Evolutionary conservation across 2,797 vertebrate genomes (phyloP).

Genomic region (Sebastolobus alascanus): DNA sequence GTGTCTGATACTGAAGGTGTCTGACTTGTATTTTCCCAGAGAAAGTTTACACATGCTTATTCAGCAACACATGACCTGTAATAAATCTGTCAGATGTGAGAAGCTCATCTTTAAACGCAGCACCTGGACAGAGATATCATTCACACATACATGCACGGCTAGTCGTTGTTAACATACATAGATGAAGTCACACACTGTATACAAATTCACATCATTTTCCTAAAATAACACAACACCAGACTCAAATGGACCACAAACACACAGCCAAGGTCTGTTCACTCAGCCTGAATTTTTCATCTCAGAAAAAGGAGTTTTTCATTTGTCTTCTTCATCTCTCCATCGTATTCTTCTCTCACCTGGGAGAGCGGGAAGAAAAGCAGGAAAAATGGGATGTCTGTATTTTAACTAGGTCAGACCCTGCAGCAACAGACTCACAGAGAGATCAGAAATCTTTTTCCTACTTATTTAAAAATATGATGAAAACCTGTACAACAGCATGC

Average conservation of each 20-base stretch:
- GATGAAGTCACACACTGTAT: not conserved
- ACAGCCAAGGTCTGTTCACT: not conserved
- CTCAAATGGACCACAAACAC: not conserved
- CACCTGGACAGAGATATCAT: not conserved
- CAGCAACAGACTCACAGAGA: constrained; percentile 32
- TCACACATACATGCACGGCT: not conserved
- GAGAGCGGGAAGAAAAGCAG: constrained; percentile 26
- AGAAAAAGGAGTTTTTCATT: constrained; percentile 19
- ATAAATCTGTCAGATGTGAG: not conserved
- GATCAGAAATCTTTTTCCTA: constrained; percentile 7
- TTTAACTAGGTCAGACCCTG: constrained; percentile 68
- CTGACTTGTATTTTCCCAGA: constrained; percentile 1
- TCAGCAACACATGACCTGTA: not conserved
- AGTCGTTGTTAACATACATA: not conserved
- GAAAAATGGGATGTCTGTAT: constrained; percentile 35
- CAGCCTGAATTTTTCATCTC: not conserved
- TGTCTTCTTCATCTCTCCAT: constrained; percentile 15
- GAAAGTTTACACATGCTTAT: constrained; percentile 1
- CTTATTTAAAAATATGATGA: constrained; percentile 20
- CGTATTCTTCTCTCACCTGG: constrained; percentile 42
- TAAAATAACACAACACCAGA: not conserved
- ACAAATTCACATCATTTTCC: not conserved
- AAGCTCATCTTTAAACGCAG: not conserved
- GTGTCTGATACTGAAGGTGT: not conserved
- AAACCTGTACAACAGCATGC: not conserved